A percentile compares a stretch with the other conserved stretches of the same genome.
These are phyloP conservation scores for Falcunculus frontatus DNA, from an alignment of 2,113 vertebrate genomes.

Conservation along the genomic window DNA sequence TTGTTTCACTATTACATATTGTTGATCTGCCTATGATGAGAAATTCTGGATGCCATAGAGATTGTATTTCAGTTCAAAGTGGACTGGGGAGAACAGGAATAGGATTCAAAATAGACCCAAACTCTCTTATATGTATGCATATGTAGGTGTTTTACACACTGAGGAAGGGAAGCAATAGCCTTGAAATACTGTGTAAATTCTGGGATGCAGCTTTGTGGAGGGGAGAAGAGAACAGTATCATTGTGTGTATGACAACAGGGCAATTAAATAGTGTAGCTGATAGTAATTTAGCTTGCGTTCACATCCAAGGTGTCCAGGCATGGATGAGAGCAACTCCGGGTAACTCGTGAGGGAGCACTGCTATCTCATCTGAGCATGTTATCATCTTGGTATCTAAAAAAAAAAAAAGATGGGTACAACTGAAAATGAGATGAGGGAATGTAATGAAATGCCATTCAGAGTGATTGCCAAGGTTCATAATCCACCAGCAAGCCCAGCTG, in stretches of 20 bases:
- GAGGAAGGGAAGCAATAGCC: background rate
- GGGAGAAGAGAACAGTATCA: background rate
- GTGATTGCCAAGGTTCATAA: background rate
- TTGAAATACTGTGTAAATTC: background rate
- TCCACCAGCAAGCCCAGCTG: background rate
- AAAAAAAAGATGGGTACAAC: background rate
- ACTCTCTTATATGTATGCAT: rapidly evolving
- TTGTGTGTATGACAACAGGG: background rate
- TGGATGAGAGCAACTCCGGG: background rate
- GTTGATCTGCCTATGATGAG: background rate
- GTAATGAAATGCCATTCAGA: background rate
- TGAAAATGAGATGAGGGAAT: background rate
- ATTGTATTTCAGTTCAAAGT: background rate
- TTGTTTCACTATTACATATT: background rate
- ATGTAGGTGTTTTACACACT: background rate
- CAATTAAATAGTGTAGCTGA: background rate
- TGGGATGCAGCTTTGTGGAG: background rate
- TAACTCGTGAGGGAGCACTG: background rate
- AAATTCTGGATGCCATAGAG: background rate
- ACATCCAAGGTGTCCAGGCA: background rate
- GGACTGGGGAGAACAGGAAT: background rate
- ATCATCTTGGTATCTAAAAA: background rate
- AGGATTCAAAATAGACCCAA: background rate
- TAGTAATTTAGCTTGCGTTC: background rate
- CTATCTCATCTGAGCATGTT: background rate